Evolutionary conservation across 2,797 vertebrate genomes (phyloP).

Genomic region (Petrocephalus schoutedeni): DNA sequence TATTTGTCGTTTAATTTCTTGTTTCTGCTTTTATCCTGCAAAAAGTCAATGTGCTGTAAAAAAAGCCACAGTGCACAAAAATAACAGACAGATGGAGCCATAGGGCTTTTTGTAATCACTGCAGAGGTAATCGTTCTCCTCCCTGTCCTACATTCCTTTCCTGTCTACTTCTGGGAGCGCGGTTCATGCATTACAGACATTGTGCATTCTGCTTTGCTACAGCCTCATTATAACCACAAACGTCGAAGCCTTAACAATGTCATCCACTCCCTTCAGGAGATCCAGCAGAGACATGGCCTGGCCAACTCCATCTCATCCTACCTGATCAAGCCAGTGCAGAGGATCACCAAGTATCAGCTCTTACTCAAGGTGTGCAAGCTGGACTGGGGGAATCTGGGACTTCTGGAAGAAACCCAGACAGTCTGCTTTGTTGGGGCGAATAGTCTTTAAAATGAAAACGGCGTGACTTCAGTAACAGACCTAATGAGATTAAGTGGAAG

Average conservation of each 20-base stretch:
- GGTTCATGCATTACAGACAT: not conserved
- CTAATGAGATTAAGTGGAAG: not conserved
- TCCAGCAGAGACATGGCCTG: conserved; percentile 87
- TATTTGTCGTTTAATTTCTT: not conserved
- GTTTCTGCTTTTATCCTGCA: not conserved
- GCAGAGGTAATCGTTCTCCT: not conserved
- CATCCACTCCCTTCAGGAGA: conserved; percentile 69
- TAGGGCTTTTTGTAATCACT: conserved; percentile 9
- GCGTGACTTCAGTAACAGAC: not conserved
- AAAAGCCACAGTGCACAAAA: not conserved
- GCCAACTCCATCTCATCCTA: conserved; percentile 95
- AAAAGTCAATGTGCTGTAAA: not conserved
- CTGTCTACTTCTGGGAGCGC: not conserved
- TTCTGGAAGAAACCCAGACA: not conserved
- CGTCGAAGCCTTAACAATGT: not conserved
- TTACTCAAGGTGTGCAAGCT: conserved; percentile 78
- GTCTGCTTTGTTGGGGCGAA: not conserved
- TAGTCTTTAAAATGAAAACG: not conserved
- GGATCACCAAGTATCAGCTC: conserved; percentile 97
- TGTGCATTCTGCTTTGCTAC: not conserved
- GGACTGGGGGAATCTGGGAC: not conserved
- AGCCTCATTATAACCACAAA: not conserved
- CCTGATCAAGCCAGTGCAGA: conserved; percentile 94
- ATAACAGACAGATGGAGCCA: conserved; percentile 17
- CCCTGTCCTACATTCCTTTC: not conserved